Base-by-base conservation (phyloP, 2,888 invertebrate species). In the Drosophila histrio region DNA sequence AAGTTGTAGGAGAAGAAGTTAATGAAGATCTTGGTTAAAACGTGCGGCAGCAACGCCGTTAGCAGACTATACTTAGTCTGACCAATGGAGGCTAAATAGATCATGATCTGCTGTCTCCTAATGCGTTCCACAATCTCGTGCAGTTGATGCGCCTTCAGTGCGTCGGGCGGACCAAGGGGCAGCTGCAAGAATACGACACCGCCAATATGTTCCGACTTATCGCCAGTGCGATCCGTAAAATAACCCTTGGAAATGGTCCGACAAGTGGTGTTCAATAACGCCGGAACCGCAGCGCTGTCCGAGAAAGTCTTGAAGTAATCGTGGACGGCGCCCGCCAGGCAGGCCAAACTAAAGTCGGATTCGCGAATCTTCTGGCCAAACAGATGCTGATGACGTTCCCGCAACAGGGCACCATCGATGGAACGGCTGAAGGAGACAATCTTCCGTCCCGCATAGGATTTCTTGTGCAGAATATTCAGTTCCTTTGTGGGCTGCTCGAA, bases 1-100 rank as follows among this genome's bases (percentile, higher is more conserved):
- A 91, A 92, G 57, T 90, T 90, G 2, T 89, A 87, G 1, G 91
- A 91, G 57, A 92, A 91, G 38, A 91, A 91, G 62, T 91, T 92
- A 0, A 92, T 91, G 34, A 89, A 89, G 8, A 92, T 87, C 73
- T 91, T 91, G 6, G 91, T 90, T 6, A 91, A 62, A 2, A 91
- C 89, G 11, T 89, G 87, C 0, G 92, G 92, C 28, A 92, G 39
- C 34, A 92, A 65, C 0, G 89, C 87, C 0, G 91, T 91, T 7
- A 92, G 57, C 36, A 91, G 46, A 38, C 91, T 91, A 13, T 83
- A 90, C 52, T 90, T 90, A 7, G 90, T 91, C 69, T 92, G 92
- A 0, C 90, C 91, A 60, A 91, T 86, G 0, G 91, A 91, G 0
- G 90, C 85, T 67, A 92, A 67, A 73, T 91, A 91, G 0, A 91